A percentile compares a stretch with the other conserved stretches of the same genome.
Conservation (phyloP, 2,888 invertebrate genomes). For the Seladonia tumulorum region DNA sequence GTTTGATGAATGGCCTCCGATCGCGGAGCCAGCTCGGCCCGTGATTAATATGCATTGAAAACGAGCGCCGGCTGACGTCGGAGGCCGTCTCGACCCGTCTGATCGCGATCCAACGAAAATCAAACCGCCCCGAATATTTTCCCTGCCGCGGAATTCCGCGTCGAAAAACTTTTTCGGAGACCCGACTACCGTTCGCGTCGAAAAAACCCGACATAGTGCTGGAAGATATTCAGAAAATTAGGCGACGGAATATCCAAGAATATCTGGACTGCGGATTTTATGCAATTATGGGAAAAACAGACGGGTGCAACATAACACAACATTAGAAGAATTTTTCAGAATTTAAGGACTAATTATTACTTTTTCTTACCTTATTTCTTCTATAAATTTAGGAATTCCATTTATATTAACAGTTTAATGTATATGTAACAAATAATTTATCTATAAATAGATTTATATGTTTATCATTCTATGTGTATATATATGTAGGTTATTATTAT, state of each 20-base stretch:
- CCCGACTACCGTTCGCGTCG: neutral
- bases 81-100: slow-evolving; percentile 51
- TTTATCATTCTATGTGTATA: too few relatives aligned
- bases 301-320: neutral
- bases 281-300: too few relatives aligned
- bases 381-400: too few relatives aligned
- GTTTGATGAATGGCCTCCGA: slow-evolving; percentile 77
- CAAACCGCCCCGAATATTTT: slow-evolving; percentile 25
- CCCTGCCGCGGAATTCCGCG: neutral
- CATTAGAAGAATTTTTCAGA: neutral
- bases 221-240: neutral
- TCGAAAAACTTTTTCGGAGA: neutral
- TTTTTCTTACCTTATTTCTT: too few relatives aligned
- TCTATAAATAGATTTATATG: too few relatives aligned
- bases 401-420: too few relatives aligned
- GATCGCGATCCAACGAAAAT: slow-evolving; percentile 26
- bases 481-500: too few relatives aligned
- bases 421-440: too few relatives aligned
- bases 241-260: neutral
- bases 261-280: too few relatives aligned
- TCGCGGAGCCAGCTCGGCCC: slow-evolving; percentile 59
- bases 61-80: slow-evolving; percentile 67
- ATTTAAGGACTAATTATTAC: neutral
- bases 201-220: neutral
- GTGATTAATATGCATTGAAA: slow-evolving; percentile 80